phyloP scores from a whole-genome alignment of 2,113 vertebrate genomes.

The Meles meles region DNA sequence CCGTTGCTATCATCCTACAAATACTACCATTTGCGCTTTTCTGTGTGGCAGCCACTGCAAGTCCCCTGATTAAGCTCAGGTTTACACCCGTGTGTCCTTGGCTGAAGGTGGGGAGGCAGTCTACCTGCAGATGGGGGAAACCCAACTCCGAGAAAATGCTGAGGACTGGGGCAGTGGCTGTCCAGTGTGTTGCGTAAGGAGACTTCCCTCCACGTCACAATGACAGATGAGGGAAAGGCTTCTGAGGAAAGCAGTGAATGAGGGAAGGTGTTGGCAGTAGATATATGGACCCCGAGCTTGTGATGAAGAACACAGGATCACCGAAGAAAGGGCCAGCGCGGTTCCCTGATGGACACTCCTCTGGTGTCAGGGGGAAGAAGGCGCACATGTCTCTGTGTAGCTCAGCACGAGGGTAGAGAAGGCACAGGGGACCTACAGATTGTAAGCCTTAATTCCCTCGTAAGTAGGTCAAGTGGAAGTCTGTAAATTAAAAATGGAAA shows the following conservation, averaged over 20 bases:
- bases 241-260: neutral
- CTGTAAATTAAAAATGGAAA: slow-evolving; percentile 45
- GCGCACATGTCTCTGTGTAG: neutral
- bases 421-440: neutral
- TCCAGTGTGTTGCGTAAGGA: neutral
- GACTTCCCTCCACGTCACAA: neutral
- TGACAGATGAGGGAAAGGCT: neutral
- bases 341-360: neutral
- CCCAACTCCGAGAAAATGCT: neutral
- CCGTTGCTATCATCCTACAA: neutral
- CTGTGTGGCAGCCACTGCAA: neutral
- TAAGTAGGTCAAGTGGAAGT: slow-evolving; percentile 25
- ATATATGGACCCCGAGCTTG: neutral
- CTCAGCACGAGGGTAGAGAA: neutral
- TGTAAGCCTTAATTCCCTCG: neutral
- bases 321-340: neutral
- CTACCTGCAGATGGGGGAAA: neutral
- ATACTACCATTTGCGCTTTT: neutral
- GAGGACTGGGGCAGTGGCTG: neutral
- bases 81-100: neutral
- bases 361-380: neutral
- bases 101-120: neutral
- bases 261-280: neutral
- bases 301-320: neutral
- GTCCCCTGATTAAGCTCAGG: neutral